Percentiles rank a stretch among this genome's conserved stretches.
These are phyloP conservation scores for Prunella himalayana DNA, from an alignment of 2,113 vertebrate species.

Conservation along the genomic window DNA sequence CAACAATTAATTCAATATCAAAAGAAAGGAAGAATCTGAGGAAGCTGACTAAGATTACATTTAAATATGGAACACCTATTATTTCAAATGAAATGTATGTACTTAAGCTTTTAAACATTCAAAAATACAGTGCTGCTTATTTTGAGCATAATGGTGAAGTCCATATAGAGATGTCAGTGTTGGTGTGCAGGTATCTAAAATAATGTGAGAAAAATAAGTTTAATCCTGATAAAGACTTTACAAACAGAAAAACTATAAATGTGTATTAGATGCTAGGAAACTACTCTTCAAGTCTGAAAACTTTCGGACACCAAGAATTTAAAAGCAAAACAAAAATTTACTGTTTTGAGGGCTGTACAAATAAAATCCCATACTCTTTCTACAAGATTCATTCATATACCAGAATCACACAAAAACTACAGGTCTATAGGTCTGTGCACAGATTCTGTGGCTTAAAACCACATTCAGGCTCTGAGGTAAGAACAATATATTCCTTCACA, in stretches of 20 bases:
- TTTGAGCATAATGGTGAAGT: not conserved
- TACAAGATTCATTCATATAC: not conserved
- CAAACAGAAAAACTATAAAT: not conserved
- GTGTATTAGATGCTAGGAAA: not conserved
- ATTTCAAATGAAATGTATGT: not conserved
- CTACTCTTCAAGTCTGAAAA: not conserved
- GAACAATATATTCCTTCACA: not conserved
- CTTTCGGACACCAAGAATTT: not conserved
- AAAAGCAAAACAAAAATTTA: not conserved
- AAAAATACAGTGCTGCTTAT: not conserved
- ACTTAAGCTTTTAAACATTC: not conserved
- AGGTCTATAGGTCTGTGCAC: not conserved
- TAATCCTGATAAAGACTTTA: not conserved
- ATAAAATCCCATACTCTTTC: not conserved
- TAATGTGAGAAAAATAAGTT: not conserved
- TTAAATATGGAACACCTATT: not conserved
- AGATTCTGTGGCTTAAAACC: not conserved
- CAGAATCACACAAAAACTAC: not conserved
- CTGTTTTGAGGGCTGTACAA: not conserved
- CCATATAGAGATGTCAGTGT: not conserved
- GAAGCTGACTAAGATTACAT: not conserved
- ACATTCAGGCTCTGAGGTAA: not conserved
- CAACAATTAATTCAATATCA: not conserved
- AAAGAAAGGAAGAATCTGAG: not conserved
- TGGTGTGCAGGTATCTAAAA: not conserved